Evolutionary conservation across 2,888 invertebrate genomes (phyloP).

Genomic region (Dexiosoma caninum): DNA sequence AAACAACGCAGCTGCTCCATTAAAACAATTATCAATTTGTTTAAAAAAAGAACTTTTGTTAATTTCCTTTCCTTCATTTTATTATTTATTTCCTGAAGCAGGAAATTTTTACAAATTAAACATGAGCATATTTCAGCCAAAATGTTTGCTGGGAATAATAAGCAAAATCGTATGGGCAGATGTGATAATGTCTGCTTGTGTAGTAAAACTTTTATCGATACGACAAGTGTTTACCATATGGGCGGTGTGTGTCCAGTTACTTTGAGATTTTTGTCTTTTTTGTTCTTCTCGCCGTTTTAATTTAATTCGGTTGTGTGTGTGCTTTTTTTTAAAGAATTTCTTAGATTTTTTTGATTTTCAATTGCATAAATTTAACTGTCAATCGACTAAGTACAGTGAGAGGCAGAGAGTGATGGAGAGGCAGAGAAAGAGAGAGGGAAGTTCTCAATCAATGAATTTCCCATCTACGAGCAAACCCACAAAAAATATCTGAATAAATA

Average conservation of each 20-base stretch:
- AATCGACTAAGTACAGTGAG: conserved; percentile 2
- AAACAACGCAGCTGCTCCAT: too few species aligned
- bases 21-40: too few species aligned
- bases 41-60: too few species aligned
- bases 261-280: conserved; percentile 6
- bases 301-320: conserved; percentile 5
- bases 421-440: conserved; percentile 26
- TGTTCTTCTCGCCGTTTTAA: neutral
- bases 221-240: conserved; percentile 62
- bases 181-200: neutral
- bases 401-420: neutral
- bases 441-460: conserved; percentile 55
- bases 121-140: too few species aligned
- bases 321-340: conserved; percentile 40
- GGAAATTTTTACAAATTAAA: too few species aligned
- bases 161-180: neutral
- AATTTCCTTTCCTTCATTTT: too few species aligned
- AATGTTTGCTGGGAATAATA: conserved; percentile 19
- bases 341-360: conserved; percentile 53
- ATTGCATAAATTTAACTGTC: conserved; percentile 59
- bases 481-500: conserved; percentile 20
- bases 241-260: conserved; percentile 63
- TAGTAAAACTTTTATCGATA: conserved; percentile 22
- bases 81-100: too few species aligned
- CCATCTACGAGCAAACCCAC: neutral